These are phyloP conservation scores for Schizopygopsis pylzovi DNA, from an alignment of 2,797 vertebrate species.

Conservation along the genomic window DNA sequence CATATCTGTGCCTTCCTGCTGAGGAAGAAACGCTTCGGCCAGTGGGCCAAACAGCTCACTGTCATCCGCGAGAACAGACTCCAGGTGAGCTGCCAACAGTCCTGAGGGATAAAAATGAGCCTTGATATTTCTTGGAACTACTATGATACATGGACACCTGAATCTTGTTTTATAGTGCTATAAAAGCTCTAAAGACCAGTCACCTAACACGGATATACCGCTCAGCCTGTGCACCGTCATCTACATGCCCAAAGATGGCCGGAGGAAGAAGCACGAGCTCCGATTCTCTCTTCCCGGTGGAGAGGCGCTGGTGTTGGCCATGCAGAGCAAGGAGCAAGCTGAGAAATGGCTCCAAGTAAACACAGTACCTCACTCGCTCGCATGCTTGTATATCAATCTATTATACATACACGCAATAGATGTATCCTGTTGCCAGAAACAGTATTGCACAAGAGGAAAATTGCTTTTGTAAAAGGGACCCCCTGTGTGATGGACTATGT, in stretches of 20 bases:
- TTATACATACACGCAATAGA: constrained; percentile 40
- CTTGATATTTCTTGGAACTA: neutral
- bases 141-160: neutral
- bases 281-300: constrained; percentile 90
- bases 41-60: constrained; percentile 96
- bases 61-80: constrained; percentile 92
- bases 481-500: constrained; percentile 30
- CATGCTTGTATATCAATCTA: neutral
- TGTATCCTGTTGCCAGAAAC: constrained; percentile 43
- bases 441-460: constrained; percentile 55
- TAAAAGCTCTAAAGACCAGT: constrained; percentile 95
- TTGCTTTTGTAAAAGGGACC: constrained; percentile 41
- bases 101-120: neutral
- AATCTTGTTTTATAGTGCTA: constrained; percentile 82
- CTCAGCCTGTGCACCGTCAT: constrained; percentile 87
- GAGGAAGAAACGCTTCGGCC: constrained; percentile 96
- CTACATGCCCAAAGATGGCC: constrained; percentile 94
- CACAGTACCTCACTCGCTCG: neutral
- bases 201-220: constrained; percentile 87
- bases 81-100: constrained; percentile 78
- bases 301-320: constrained; percentile 90
- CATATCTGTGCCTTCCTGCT: constrained; percentile 95
- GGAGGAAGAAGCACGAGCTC: constrained; percentile 94
- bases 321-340: constrained; percentile 97
- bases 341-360: constrained; percentile 95